Evolutionary conservation across 2,888 invertebrate genomes (phyloP).

Genomic region (Emmelina monodactyla): DNA sequence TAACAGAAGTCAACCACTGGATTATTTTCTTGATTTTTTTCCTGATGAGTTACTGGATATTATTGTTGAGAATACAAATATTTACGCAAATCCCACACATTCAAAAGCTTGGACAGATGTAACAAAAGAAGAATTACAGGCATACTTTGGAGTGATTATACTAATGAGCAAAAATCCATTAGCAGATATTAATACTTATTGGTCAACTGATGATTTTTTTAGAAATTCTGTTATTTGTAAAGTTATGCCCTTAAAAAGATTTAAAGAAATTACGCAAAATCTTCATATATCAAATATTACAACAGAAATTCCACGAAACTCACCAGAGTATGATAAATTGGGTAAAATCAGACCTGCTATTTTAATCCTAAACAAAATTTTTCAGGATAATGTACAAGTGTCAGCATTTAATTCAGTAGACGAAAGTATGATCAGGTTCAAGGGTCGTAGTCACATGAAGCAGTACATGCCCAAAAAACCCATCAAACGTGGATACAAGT

Average conservation of each 20-base stretch:
- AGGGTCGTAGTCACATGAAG: constrained; percentile 12
- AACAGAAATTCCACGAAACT: no score
- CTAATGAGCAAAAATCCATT: constrained; percentile 13
- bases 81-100: constrained; percentile 9
- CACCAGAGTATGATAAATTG: no score
- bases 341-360: no score
- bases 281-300: no score
- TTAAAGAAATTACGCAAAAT: no score
- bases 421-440: constrained; percentile 13
- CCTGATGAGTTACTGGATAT: constrained; percentile 7
- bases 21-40: constrained; percentile 9
- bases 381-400: constrained; percentile 8
- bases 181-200: constrained; percentile 12
- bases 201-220: constrained; percentile 12
- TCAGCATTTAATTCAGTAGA: constrained; percentile 11
- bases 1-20: constrained; percentile 10
- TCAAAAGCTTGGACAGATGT: constrained; percentile 6
- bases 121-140: constrained; percentile 10
- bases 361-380: no score
- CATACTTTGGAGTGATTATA: constrained; percentile 11
- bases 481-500: constrained; percentile 11
- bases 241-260: no score
- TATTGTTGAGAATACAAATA: constrained; percentile 12
- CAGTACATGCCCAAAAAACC: constrained; percentile 14
- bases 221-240: constrained; percentile 10